These are phyloP conservation scores for Morpho helenor DNA, from an alignment of 2,888 invertebrate genomes.

Conservation along the genomic window DNA sequence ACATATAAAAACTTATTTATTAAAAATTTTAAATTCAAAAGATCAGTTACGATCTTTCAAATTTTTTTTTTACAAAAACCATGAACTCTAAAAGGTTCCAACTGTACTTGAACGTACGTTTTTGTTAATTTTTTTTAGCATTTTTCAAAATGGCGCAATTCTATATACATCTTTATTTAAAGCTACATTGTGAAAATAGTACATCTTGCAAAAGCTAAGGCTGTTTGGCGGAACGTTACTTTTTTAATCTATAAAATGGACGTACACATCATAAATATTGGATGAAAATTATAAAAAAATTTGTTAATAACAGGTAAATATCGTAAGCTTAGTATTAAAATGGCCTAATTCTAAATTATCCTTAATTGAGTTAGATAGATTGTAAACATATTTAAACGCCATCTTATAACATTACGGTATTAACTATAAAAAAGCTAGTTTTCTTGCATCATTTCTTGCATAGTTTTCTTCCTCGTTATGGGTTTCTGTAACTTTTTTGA, in stretches of 20 bases:
- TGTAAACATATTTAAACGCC: too few relatives aligned
- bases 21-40: conserved; percentile 28
- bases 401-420: too few relatives aligned
- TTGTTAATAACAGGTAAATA: too few relatives aligned
- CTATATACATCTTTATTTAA: background rate
- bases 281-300: too few relatives aligned
- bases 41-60: conserved; percentile 30
- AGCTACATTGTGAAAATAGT: background rate
- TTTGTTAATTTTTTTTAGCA: background rate
- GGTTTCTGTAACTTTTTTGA: too few relatives aligned
- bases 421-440: too few relatives aligned
- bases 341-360: too few relatives aligned
- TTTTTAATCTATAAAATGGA: background rate
- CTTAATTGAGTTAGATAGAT: too few relatives aligned
- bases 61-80: conserved; percentile 8
- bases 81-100: conserved; percentile 10
- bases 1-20: conserved; percentile 28
- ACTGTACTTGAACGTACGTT: background rate
- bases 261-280: background rate
- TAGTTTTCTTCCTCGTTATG: too few relatives aligned
- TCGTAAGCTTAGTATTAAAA: too few relatives aligned
- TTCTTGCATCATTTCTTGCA: too few relatives aligned
- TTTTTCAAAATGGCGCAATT: background rate
- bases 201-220: conserved; percentile 1
- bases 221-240: background rate